Evolutionary conservation across 2,797 vertebrate genomes (phyloP).

Genomic region (Parauchenoglanis ngamensis): DNA sequence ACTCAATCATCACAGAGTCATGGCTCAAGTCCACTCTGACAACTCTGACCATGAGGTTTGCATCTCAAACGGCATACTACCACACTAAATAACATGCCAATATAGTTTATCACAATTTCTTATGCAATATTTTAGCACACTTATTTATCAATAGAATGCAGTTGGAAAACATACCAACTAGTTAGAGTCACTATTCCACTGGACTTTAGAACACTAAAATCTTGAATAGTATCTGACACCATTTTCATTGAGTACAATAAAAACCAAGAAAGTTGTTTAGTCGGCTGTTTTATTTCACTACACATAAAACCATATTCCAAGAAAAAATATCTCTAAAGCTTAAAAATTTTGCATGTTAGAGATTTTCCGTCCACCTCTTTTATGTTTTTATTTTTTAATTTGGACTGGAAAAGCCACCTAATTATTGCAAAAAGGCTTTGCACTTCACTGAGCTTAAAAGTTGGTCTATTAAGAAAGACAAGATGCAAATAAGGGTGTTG

Average conservation of each 20-base stretch:
- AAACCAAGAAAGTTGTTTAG: background rate
- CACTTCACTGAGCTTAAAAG: background rate
- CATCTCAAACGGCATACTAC: background rate
- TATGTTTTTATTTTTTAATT: background rate
- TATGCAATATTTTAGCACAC: background rate
- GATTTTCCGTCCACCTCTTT: background rate
- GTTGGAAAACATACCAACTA: background rate
- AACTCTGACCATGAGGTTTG: constrained; percentile 1
- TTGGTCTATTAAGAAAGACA: background rate
- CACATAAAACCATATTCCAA: background rate
- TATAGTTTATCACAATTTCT: background rate
- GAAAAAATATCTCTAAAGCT: background rate
- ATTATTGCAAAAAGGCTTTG: background rate
- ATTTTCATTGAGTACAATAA: background rate
- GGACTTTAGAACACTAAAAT: background rate
- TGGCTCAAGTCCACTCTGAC: background rate
- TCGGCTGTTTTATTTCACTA: background rate
- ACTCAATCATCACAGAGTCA: background rate
- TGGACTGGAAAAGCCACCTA: background rate
- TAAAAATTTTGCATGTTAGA: background rate
- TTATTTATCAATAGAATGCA: background rate
- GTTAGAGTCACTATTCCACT: background rate
- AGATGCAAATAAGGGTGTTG: background rate
- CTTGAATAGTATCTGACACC: background rate
- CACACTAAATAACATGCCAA: background rate